A percentile compares a stretch with the other conserved stretches of the same genome.
Conservation (phyloP, 1,140 invertebrate genomes). For the Procambarus clarkii region DNA sequence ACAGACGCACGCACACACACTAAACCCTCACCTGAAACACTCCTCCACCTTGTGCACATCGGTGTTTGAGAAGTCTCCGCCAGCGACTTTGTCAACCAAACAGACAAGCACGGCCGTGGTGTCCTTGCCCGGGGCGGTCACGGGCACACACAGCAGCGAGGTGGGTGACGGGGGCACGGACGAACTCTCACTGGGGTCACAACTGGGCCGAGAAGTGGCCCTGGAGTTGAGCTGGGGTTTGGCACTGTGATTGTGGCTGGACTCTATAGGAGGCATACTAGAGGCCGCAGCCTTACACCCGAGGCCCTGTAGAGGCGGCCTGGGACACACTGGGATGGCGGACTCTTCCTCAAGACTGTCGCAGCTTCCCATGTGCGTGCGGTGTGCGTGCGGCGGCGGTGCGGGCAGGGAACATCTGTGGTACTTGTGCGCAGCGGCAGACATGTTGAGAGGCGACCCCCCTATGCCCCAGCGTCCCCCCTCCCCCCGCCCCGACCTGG, state of each 20-base stretch:
- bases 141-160: slow-evolving; percentile 55
- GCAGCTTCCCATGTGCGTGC: background rate
- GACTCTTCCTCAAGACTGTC: background rate
- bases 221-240: background rate
- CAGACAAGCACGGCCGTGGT: slow-evolving; percentile 52
- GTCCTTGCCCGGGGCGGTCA: slow-evolving; percentile 39
- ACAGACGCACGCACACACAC: background rate
- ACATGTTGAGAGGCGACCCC: background rate
- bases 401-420: background rate
- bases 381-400: background rate
- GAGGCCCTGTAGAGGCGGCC: too few relatives aligned
- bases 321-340: too few relatives aligned
- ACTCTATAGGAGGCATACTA: background rate
- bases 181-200: background rate
- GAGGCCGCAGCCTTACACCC: background rate
- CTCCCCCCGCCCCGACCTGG: background rate
- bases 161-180: slow-evolving; percentile 8
- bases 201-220: background rate
- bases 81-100: slow-evolving; percentile 37
- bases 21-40: slow-evolving; percentile 51
- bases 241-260: background rate
- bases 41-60: slow-evolving; percentile 43
- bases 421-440: slow-evolving; percentile 15
- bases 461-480: background rate
- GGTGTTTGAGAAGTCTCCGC: slow-evolving; percentile 14